Conservation (phyloP, 2,113 vertebrate genomes). For the Catharus bicknelli region DNA sequence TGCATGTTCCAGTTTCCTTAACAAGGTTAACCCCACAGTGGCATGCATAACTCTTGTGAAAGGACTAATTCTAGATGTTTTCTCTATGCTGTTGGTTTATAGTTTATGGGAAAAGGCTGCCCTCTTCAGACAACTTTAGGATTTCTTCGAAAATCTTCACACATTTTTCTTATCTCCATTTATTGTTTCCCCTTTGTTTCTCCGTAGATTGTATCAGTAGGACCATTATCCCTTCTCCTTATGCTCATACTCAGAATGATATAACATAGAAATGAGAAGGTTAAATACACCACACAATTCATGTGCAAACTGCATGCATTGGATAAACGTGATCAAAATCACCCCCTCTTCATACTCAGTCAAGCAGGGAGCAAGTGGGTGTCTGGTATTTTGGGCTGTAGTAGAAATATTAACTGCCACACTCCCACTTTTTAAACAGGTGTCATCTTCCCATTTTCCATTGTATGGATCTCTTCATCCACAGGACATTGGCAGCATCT, state of each 20-base stretch:
- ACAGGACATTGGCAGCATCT: not conserved
- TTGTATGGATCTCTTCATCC: not conserved
- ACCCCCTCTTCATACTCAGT: not conserved
- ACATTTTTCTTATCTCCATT: not conserved
- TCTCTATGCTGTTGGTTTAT: not conserved
- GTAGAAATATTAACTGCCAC: not conserved
- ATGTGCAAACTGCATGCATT: not conserved
- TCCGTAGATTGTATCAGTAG: not conserved
- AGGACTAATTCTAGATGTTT: slow-evolving; percentile 1
- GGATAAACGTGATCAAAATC: not conserved
- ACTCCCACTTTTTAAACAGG: not conserved
- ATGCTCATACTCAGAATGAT: not conserved
- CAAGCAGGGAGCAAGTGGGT: not conserved
- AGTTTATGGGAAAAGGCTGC: slow-evolving; percentile 63
- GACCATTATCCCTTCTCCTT: not conserved
- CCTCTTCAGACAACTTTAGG: slow-evolving; percentile 59
- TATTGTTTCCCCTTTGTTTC: not conserved
- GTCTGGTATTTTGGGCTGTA: not conserved
- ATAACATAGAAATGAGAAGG: not conserved
- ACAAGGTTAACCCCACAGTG: not conserved
- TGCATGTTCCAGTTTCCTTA: not conserved
- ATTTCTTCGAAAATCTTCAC: not conserved
- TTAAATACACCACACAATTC: not conserved
- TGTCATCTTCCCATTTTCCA: not conserved
- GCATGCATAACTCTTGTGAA: not conserved